Evolutionary conservation across 2,797 vertebrate species (phyloP).

Genomic region (Pangasius sanitwongsei): DNA sequence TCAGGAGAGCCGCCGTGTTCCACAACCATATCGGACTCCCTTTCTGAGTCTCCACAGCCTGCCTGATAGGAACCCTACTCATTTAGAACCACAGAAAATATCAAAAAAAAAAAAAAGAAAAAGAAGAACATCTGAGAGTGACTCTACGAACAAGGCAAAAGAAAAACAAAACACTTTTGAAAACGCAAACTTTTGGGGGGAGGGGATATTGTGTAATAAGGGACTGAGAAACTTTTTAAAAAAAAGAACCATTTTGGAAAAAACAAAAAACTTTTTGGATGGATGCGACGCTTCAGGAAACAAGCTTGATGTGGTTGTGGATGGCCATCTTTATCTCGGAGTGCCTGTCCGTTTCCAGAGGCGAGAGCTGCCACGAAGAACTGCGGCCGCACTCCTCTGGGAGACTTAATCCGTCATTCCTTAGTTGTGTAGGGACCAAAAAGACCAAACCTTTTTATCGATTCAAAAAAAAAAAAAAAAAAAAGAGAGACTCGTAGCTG

Average conservation of each 20-base stretch:
- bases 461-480: slow-evolving; percentile 70
- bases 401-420: slow-evolving; percentile 98
- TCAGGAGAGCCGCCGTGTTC: slow-evolving; percentile 53
- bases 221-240: slow-evolving; percentile 58
- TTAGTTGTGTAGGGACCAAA: slow-evolving; percentile 99
- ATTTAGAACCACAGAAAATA: slow-evolving; percentile 50
- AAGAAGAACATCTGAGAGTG: slow-evolving; percentile 23
- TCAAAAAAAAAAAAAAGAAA: slow-evolving; percentile 2
- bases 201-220: slow-evolving; percentile 47
- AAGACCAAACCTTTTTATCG: slow-evolving; percentile 99
- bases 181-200: slow-evolving; percentile 45
- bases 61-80: slow-evolving; percentile 47
- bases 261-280: slow-evolving; percentile 76
- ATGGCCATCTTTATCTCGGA: slow-evolving; percentile 88
- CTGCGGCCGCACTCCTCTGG: slow-evolving; percentile 86
- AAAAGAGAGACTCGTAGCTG: slow-evolving; percentile 91
- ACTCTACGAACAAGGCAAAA: slow-evolving; percentile 30
- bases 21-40: slow-evolving; percentile 44
- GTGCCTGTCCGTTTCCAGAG: slow-evolving; percentile 93
- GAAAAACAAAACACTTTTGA: slow-evolving; percentile 45
- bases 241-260: slow-evolving; percentile 57
- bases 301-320: slow-evolving; percentile 79
- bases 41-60: slow-evolving; percentile 41
- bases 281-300: slow-evolving; percentile 80
- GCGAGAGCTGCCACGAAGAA: slow-evolving; percentile 83